Evolutionary conservation across 2,113 vertebrate genomes (phyloP), one percentile per base, ranked within the genome.

Genomic region (Indri indri): DNA sequence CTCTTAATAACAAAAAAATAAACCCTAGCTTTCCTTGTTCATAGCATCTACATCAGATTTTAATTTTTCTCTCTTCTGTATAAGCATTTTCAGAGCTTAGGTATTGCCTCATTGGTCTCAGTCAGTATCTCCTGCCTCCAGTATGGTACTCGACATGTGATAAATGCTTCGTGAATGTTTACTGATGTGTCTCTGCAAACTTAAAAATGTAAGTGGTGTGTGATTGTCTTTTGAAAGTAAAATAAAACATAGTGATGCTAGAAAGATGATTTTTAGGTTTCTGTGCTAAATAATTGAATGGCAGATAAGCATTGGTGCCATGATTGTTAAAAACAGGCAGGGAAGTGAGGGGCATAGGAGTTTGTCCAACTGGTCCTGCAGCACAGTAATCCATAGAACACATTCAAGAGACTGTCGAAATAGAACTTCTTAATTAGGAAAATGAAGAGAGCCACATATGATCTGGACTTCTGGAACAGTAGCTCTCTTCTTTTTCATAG

Each of bases 211-310:
- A 54, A 91, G 79, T 59, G 10, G 8, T 70, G 10, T 47, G 6
- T 83, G 23, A 37, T 45, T 92, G 20, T 54, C 45, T 85, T 83
- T 88, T 97, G 4, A 66, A 77, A 88, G 40, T 81, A 81, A 93
- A 91, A 71, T 84, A 50, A 20, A 74, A 34, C 42, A n/a, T 23
- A 25, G 23, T 82, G 27, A 71, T 82, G 10, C 18, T 40, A 25
- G 25, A 80, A 73, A 68, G 23, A 12, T 34, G 42, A 73, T 10
- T 50, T 95, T 70, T 65, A 79, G 45, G 63, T 87, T 91, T 83
- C 30, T 63, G 61, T 63, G 68, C 50, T 23, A 91, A 91, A 45
- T 88, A 61, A 71, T 27, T 63, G 52, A 90, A 66, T 73, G 42
- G n/a, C 5, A 63, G 20, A 50, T 66, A 79, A 70, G 63, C 13